Evolutionary conservation across 2,113 vertebrate genomes (phyloP), one percentile per base, ranked within the genome.

Genomic region (Physeter macrocephalus): DNA sequence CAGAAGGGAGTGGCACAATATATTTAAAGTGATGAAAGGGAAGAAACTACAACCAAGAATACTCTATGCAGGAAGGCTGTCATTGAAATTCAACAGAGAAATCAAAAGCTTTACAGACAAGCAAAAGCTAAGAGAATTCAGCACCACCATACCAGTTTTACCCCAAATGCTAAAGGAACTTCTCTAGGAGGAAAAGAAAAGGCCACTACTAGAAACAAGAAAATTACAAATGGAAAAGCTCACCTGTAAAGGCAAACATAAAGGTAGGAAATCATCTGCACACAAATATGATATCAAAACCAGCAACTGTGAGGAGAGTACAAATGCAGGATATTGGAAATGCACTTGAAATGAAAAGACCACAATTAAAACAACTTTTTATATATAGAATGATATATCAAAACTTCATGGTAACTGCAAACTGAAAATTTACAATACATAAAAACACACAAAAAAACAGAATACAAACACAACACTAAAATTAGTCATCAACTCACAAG

Each of bases 41-140:
- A 49, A 34, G 29, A 49, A 3, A 0, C 29, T 34, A 2, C 9
- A 34, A 31, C 43, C 17, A 12, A 43, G 29, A 34, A 6, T 0
- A 12, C 18, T 34, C 74, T 6, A 31, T 9, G 1, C 72, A 34
- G 41, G 43, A 20, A 75, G 74, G 31, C 0, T 75, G 29, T 20
- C 43, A 34, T 0, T 46, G 29, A 49, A 1, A 34, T 75, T 6
- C 11, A 8, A 49, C 43, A 49, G 17, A 77, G 17, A 34, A 49
- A 34, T 21, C 29, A 20, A 54, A 18, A 54, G 18, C 18, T 54
- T 14, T 29, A 46, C 41, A 17, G 71, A 74, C 54, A 54, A 54
- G 54, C 54, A 54, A 49, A 77, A 49, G 74, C 17, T 12, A 21
- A 49, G 29, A 49, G 74, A 34, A 20, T 77, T 77, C 43, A 77